phyloP scores from a whole-genome alignment of 2,797 vertebrate species.

The Xerus rutilus region DNA sequence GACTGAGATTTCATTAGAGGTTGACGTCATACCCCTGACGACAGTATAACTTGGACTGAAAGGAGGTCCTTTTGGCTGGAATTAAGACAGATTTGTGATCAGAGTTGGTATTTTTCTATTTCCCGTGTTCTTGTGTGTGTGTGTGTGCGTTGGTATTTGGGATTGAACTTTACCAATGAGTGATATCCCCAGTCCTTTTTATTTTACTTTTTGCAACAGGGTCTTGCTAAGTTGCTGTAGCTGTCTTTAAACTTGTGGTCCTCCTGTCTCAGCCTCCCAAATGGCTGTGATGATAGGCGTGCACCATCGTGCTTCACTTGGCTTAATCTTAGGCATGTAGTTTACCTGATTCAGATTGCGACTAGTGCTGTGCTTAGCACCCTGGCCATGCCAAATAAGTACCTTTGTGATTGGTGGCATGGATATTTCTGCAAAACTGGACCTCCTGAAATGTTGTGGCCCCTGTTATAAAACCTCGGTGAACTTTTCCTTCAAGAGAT shows the following conservation, averaged over 20 bases:
- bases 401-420: neutral
- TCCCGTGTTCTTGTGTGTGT: neutral
- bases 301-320: neutral
- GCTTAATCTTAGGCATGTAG: neutral
- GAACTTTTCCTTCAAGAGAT: neutral
- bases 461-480: conserved; percentile 10
- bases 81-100: neutral
- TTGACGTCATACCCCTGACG: neutral
- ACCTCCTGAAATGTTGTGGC: neutral
- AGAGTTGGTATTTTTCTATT: neutral
- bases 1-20: neutral
- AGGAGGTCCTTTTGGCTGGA: neutral
- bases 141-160: too few relatives aligned
- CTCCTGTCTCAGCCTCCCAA: too few relatives aligned
- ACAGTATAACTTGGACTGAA: neutral
- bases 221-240: too few relatives aligned
- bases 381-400: neutral
- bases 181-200: too few relatives aligned
- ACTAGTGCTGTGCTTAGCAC: neutral
- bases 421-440: neutral
- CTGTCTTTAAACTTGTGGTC: too few relatives aligned
- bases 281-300: too few relatives aligned
- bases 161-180: too few relatives aligned
- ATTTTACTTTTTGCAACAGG: too few relatives aligned
- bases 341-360: neutral